A percentile compares a stretch with the other conserved stretches of the same genome.
Evolutionary conservation across 2,888 invertebrate species (phyloP).

Genomic region (Dicranocentrus wangi): DNA sequence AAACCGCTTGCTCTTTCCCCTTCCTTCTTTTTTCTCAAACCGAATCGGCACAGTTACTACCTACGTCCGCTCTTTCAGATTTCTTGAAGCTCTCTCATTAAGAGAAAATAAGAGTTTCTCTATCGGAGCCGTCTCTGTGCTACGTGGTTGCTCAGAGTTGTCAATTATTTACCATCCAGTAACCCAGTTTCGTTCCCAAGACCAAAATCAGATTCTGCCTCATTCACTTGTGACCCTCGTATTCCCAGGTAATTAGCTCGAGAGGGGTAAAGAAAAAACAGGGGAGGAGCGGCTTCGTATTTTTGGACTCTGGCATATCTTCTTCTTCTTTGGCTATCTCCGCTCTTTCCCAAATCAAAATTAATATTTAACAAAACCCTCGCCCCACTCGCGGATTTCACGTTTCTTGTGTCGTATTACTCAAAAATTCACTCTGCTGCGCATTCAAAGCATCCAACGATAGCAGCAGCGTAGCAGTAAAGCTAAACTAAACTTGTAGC

Average conservation of each 20-base stretch:
- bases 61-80: too few species aligned
- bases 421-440: too few species aligned
- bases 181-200: background rate
- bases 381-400: too few species aligned
- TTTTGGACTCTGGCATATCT: too few species aligned
- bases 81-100: constrained; percentile 8
- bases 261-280: background rate
- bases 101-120: background rate
- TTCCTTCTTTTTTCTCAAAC: background rate
- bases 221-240: background rate
- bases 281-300: background rate
- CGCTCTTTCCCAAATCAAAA: too few species aligned
- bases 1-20: background rate
- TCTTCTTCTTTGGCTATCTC: too few species aligned
- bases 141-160: background rate
- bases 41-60: too few species aligned
- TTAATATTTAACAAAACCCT: too few species aligned
- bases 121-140: background rate
- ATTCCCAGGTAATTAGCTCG: background rate
- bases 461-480: too few species aligned
- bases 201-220: too few species aligned
- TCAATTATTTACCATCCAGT: background rate
- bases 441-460: too few species aligned
- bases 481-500: background rate
- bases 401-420: too few species aligned